phyloP scores from a whole-genome alignment of 2,113 vertebrate genomes.

The Micronycteris hirsuta region DNA sequence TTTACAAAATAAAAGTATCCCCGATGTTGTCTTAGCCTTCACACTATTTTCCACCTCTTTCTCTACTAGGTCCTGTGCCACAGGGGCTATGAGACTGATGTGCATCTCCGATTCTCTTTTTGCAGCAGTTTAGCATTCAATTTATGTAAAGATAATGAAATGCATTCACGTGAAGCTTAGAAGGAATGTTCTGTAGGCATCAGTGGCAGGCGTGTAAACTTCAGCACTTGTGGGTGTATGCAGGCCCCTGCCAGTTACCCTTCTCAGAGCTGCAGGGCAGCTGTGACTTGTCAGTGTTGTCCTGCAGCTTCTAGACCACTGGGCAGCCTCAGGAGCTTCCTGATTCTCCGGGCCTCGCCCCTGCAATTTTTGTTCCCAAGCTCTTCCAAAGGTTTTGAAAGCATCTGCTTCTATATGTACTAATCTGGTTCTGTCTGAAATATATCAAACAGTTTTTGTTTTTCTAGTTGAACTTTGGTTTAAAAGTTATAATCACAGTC shows the following conservation, averaged over 20 bases:
- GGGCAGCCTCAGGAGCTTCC: not conserved
- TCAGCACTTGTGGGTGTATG: not conserved
- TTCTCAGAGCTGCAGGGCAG: not conserved
- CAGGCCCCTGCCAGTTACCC: not conserved
- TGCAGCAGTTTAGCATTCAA: not conserved
- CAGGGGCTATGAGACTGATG: not conserved
- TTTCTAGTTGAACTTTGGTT: not conserved
- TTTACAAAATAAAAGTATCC: not conserved
- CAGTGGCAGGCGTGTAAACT: not conserved
- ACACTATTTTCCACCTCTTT: not conserved
- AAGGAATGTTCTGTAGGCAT: not conserved
- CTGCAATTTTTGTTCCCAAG: not conserved
- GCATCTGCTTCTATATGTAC: not conserved
- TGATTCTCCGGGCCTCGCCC: not conserved
- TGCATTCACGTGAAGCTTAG: not conserved
- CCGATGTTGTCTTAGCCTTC: not conserved
- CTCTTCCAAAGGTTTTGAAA: not conserved
- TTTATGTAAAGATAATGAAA: not conserved
- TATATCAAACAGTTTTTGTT: not conserved
- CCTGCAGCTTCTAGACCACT: not conserved
- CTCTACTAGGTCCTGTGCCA: not conserved
- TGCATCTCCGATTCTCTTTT: not conserved
- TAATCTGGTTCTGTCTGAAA: not conserved
- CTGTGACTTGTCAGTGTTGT: not conserved
- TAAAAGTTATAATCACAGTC: not conserved